Conservation (phyloP, 1,140 invertebrate genomes). For the Drosophila pallidifrons region DNA sequence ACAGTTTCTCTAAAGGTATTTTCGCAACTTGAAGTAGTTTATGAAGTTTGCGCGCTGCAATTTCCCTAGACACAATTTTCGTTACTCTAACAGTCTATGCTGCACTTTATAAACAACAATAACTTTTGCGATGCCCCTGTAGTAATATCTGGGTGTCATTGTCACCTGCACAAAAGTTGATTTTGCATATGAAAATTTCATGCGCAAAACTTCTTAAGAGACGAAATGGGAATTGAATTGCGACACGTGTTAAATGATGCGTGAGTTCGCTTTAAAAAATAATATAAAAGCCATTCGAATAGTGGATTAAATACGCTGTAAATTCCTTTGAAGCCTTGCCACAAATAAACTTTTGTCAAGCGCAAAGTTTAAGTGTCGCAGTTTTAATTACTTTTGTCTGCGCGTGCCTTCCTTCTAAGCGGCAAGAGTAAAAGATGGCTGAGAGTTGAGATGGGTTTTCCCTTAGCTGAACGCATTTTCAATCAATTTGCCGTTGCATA, state of each 20-base stretch:
- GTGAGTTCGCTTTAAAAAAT: constrained; percentile 62
- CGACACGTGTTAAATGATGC: constrained; percentile 68
- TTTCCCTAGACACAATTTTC: not conserved
- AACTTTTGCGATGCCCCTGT: constrained; percentile 63
- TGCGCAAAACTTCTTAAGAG: constrained; percentile 61
- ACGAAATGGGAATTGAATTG: not conserved
- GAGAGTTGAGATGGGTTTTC: not conserved
- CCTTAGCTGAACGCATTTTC: constrained; percentile 63
- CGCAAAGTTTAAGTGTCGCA: constrained; percentile 79
- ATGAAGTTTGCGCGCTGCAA: not conserved
- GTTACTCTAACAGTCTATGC: not conserved
- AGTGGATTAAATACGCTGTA: not conserved
- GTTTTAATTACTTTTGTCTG: constrained; percentile 83
- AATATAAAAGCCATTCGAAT: constrained; percentile 30
- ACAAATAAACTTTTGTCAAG: constrained; percentile 73
- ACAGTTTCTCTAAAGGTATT: not conserved
- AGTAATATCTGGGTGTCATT: constrained; percentile 54
- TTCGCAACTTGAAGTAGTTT: not conserved
- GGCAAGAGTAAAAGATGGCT: too few species aligned
- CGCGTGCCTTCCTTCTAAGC: constrained; percentile 20
- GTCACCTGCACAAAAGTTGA: constrained; percentile 52
- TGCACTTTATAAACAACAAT: constrained; percentile 36
- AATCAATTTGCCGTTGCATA: constrained; percentile 72
- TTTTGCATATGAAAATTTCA: constrained; percentile 76
- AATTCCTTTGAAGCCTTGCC: constrained; percentile 36